A percentile compares a stretch with the other conserved stretches of the same genome.
phyloP scores from a whole-genome alignment of 2,888 invertebrate genomes.

The Margaritifera margaritifera region DNA sequence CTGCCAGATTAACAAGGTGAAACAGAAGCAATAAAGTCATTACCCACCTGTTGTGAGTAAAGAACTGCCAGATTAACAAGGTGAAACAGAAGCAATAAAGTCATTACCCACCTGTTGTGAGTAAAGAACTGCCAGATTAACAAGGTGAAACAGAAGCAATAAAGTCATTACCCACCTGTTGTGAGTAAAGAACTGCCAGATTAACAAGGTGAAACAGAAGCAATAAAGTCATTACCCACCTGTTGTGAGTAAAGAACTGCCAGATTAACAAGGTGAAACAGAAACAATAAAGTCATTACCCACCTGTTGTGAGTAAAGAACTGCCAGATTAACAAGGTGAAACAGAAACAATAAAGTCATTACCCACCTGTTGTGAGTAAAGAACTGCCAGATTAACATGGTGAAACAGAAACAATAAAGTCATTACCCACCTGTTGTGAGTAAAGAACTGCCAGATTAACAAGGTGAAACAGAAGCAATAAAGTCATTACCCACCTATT shows the following conservation, averaged over 20 bases:
- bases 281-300: conserved; percentile 6
- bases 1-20: conserved; percentile 71
- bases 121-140: conserved; percentile 70
- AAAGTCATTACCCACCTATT: conserved; percentile 58
- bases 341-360: neutral
- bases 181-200: conserved; percentile 70
- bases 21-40: neutral
- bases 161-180: conserved; percentile 58
- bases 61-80: conserved; percentile 71
- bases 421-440: conserved; percentile 66
- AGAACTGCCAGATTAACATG: conserved; percentile 71
- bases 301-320: conserved; percentile 71
- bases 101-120: conserved; percentile 66
- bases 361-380: conserved; percentile 68
- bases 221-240: conserved; percentile 43
- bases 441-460: conserved; percentile 70
- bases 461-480: too few species aligned
- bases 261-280: conserved; percentile 70
- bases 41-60: conserved; percentile 68
- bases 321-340: conserved; percentile 71
- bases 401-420: too few species aligned
- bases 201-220: too few species aligned
- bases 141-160: too few species aligned
- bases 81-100: too few species aligned
- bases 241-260: conserved; percentile 71